Conservation (phyloP, 2,113 vertebrate species). For the Boulengeromyrus knoepffleri region DNA sequence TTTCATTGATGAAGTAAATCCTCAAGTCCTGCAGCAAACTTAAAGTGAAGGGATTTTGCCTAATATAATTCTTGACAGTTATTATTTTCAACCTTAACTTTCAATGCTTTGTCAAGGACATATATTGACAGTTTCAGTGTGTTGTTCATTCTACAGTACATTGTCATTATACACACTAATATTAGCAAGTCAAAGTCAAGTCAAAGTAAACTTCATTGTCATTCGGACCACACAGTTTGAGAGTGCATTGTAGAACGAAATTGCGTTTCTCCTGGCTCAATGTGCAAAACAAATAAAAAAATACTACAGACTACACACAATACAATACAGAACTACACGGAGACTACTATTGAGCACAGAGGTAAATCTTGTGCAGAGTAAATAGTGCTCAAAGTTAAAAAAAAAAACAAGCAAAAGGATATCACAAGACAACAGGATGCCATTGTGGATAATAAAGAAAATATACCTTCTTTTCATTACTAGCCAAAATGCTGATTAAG, state of each 20-base stretch:
- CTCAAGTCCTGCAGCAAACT: neutral
- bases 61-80: neutral
- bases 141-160: neutral
- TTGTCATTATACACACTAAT: neutral
- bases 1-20: neutral
- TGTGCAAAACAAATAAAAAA: no score
- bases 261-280: no score
- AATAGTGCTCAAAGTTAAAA: no score
- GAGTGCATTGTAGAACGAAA: no score
- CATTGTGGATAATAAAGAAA: neutral
- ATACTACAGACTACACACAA: no score
- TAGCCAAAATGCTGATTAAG: neutral
- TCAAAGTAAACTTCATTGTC: no score
- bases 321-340: no score
- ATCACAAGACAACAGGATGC: neutral
- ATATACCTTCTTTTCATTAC: neutral
- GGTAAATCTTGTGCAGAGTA: no score
- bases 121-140: neutral
- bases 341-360: no score
- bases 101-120: neutral
- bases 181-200: neutral
- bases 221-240: no score
- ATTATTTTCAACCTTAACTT: neutral
- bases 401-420: neutral
- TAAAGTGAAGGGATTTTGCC: neutral